Conservation (phyloP, 2,113 vertebrate species). For the Seriola rivoliana region DNA sequence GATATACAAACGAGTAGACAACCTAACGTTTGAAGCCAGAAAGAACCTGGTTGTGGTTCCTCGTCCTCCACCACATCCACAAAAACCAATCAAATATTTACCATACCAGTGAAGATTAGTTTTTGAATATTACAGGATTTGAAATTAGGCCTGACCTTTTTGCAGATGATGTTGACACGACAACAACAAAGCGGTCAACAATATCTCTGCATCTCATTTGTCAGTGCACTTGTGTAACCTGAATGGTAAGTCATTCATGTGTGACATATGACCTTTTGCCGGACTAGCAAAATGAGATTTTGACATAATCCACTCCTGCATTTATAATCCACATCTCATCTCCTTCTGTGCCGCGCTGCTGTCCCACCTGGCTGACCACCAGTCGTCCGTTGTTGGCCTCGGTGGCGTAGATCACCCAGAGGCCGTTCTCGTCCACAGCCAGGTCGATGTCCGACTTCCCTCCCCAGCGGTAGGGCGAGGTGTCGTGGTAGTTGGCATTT, state of each 20-base stretch:
- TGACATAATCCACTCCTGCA: constrained; percentile 58
- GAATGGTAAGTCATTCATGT: constrained; percentile 25
- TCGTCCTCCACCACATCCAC: too few species aligned
- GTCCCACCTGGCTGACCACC: constrained; percentile 91
- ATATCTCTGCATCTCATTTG: constrained; percentile 44
- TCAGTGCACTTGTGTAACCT: constrained; percentile 45
- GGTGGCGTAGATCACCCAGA: constrained; percentile 96
- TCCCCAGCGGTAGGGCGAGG: constrained; percentile 95
- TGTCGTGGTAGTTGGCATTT: constrained; percentile 96
- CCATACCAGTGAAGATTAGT: constrained; percentile 14
- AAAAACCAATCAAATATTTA: constrained; percentile 55
- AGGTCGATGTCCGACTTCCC: constrained; percentile 96
- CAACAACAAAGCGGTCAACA: not conserved
- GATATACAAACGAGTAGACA: not conserved
- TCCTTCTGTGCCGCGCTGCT: constrained; percentile 42
- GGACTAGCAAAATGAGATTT: constrained; percentile 62
- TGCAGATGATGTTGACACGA: constrained; percentile 28
- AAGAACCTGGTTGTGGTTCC: not conserved
- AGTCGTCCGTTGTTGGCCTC: constrained; percentile 92
- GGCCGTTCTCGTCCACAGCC: constrained; percentile 94
- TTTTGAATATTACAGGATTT: constrained; percentile 56
- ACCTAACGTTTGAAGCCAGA: constrained; percentile 14
- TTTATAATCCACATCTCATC: constrained; percentile 61
- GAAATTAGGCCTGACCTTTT: constrained; percentile 31
- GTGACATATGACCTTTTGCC: constrained; percentile 46